Evolutionary conservation across 2,888 invertebrate genomes (phyloP).

Genomic region (Stenchaetothrips biformis): DNA sequence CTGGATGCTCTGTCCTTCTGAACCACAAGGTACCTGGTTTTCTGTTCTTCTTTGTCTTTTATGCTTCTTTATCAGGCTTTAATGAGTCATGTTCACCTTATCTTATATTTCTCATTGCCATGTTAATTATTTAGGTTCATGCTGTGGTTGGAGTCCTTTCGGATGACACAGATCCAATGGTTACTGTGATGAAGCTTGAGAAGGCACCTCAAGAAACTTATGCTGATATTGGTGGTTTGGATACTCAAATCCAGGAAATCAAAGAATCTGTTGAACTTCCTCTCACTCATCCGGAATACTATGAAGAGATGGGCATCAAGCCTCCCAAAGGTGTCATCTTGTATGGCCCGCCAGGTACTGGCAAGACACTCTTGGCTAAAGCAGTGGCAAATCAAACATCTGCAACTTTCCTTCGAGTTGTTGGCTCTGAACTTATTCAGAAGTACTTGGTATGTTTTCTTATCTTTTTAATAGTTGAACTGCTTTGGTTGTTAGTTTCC

Average conservation of each 20-base stretch:
- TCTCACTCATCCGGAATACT: conserved; percentile 98
- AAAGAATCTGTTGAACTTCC: conserved; percentile 98
- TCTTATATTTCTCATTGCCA: conserved; percentile 22
- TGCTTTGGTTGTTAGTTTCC: not conserved
- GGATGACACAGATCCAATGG: conserved; percentile 99
- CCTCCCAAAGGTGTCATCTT: conserved; percentile 99
- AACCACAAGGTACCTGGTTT: conserved; percentile 80
- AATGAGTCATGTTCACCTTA: not conserved
- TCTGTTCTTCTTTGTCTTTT: not conserved
- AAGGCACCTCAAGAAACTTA: conserved; percentile 99
- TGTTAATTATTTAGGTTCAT: conserved; percentile 62
- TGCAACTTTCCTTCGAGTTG: conserved; percentile 96
- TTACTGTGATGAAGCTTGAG: conserved; percentile 99
- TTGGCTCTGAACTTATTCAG: conserved; percentile 98
- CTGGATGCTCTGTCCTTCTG: conserved; percentile 94
- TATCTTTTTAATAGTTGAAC: conserved; percentile 26
- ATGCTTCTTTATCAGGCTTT: not conserved
- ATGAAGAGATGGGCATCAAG: conserved; percentile 99
- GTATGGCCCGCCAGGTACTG: conserved; percentile 97
- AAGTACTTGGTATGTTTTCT: conserved; percentile 77
- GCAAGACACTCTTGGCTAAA: conserved; percentile 95
- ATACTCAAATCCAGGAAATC: conserved; percentile 95
- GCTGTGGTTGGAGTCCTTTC: conserved; percentile 98
- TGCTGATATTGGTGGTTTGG: conserved; percentile 96
- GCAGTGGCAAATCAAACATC: conserved; percentile 99